Evolutionary conservation across 2,888 invertebrate species (phyloP).

Genomic region (Hermodice carunculata): DNA sequence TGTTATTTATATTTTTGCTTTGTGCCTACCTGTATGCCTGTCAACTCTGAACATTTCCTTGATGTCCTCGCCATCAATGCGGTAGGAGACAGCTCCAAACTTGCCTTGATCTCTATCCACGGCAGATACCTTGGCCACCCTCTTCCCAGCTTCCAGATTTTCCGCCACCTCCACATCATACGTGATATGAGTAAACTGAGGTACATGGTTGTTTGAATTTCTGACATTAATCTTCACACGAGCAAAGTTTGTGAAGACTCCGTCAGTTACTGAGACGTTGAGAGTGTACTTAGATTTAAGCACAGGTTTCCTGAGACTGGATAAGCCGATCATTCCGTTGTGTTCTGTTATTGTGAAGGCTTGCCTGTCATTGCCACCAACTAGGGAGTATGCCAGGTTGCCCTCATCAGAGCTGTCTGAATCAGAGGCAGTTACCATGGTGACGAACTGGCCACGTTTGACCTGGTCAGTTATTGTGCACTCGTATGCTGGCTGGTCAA

Average conservation of each 20-base stretch:
- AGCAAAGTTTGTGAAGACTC: constrained; percentile 92
- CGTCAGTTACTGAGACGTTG: constrained; percentile 96
- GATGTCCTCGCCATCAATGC: constrained; percentile 65
- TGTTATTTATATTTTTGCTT: too few relatives aligned
- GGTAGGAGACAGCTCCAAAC: constrained; percentile 76
- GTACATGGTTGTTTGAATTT: constrained; percentile 80
- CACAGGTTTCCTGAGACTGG: constrained; percentile 82
- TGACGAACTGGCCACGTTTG: constrained; percentile 75
- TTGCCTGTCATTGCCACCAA: constrained; percentile 80
- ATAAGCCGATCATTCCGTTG: constrained; percentile 77
- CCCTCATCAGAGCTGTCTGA: constrained; percentile 84
- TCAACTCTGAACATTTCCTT: constrained; percentile 69
- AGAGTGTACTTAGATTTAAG: constrained; percentile 78
- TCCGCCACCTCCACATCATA: constrained; percentile 85
- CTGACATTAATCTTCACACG: constrained; percentile 62
- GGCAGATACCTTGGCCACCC: constrained; percentile 83
- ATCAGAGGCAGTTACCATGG: constrained; percentile 89
- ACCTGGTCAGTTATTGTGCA: constrained; percentile 30
- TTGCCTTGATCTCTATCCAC: constrained; percentile 83
- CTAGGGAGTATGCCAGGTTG: constrained; percentile 84
- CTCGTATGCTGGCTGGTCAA: constrained; percentile 72
- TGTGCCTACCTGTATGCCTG: constrained; percentile 71
- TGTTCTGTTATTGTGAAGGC: constrained; percentile 62
- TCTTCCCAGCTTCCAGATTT: constrained; percentile 82
- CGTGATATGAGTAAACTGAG: constrained; percentile 82